Base-by-base conservation (phyloP, 2,797 vertebrate species). In the Schizopygopsis pylzovi region DNA sequence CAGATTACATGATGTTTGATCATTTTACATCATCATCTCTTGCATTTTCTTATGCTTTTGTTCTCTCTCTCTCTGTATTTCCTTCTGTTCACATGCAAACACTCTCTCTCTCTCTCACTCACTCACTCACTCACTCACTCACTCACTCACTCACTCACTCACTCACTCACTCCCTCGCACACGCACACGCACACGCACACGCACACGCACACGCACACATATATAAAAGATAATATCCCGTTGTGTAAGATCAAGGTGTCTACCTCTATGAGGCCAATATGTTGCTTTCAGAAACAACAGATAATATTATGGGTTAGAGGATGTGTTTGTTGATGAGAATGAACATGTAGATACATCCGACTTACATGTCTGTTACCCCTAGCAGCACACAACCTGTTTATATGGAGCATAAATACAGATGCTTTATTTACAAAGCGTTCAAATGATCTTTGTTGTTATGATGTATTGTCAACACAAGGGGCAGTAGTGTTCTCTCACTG, bases 301-400 rank as follows among this genome's bases (percentile, higher is more conserved):
- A 68, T 79, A 82, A 78, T 88, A 68, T 86, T 83, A 52, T 88
- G 75, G 80, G 75, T 88, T 54, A 81, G 10, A 52, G 18, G 45
- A 52, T 85, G 45, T 87, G 72, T 81, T 88, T 85, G 54, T 81
- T 54, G 82, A 79, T 47, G n/a, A 28, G 63, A 81, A 3, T n/a
- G 1, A 52, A 45, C 20, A 52, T 56, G 45, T 43, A 54, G 43
- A 83, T 28, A 76, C 59, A 65, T 76, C 22, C 4, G 16, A 54
- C 61, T 61, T 78, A 49, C 4, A 52, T 13, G 41, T 37, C 6
- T 70, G 37, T 59, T 59, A 56, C 4, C n/a, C 70, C 33, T 56
- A 63, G 20, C 68, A 68, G 41, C 47, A 84, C 52, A 81, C 81
- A 61, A 63, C 65, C 54, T 80, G 49, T 85, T 52, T 59, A 68